Conservation (phyloP, 2,797 vertebrate species). For the Poeciliopsis paucimaculata region DNA sequence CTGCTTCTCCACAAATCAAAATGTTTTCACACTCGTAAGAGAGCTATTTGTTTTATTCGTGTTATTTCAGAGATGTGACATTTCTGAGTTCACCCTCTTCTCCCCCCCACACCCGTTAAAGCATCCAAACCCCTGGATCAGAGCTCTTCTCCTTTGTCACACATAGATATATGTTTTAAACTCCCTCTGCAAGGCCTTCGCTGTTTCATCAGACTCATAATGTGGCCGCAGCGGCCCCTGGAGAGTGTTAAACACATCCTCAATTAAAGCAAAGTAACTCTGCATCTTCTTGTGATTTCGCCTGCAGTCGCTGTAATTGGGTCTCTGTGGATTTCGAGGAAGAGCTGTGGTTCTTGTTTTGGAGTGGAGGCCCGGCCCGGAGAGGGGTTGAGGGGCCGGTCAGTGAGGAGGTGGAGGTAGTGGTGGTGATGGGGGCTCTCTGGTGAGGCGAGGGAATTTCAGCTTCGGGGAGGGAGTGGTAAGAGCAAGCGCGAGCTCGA, state of each 20-base stretch:
- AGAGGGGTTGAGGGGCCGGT: slow-evolving; percentile 37
- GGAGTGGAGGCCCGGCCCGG: slow-evolving; percentile 49
- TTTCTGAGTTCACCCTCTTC: slow-evolving; percentile 30
- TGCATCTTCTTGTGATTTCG: slow-evolving; percentile 67
- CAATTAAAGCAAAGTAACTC: slow-evolving; percentile 78
- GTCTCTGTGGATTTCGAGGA: slow-evolving; percentile 75
- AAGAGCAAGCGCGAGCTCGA: not conserved
- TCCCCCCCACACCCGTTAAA: not conserved
- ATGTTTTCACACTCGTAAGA: slow-evolving; percentile 53
- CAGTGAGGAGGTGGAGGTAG: not conserved
- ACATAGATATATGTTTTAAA: slow-evolving; percentile 69
- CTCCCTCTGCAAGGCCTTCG: slow-evolving; percentile 55
- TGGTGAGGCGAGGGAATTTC: slow-evolving; percentile 26
- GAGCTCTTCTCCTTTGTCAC: slow-evolving; percentile 62
- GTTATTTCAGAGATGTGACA: slow-evolving; percentile 26
- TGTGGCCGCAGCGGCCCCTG: slow-evolving; percentile 68
- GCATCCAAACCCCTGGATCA: slow-evolving; percentile 55
- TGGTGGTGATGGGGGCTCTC: not conserved
- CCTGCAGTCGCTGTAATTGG: slow-evolving; percentile 78
- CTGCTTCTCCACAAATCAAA: slow-evolving; percentile 55
- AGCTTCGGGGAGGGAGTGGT: slow-evolving; percentile 31
- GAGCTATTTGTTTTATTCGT: slow-evolving; percentile 49
- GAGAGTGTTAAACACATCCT: slow-evolving; percentile 76
- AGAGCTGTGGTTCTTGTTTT: slow-evolving; percentile 54
- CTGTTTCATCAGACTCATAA: slow-evolving; percentile 68